phyloP scores from a whole-genome alignment of 2,113 vertebrate species.

The Percopsis transmontana region DNA sequence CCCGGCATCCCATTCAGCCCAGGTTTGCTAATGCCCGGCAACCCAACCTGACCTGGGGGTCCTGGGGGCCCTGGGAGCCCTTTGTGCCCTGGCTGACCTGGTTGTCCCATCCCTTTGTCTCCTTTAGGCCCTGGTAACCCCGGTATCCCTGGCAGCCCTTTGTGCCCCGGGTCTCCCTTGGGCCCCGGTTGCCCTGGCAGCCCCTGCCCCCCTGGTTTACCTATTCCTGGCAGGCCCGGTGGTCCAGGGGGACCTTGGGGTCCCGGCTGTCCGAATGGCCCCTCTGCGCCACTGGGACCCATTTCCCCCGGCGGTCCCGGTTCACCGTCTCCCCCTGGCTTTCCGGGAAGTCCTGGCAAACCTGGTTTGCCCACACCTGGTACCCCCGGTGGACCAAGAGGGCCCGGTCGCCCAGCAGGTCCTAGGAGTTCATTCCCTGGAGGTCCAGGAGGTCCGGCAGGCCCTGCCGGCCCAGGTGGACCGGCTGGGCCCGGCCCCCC shows the following conservation, averaged over 20 bases:
- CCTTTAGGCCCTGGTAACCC: conserved; percentile 93
- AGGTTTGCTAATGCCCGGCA: conserved; percentile 90
- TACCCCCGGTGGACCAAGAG: conserved; percentile 83
- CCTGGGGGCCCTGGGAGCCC: conserved; percentile 87
- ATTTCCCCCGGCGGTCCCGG: conserved; percentile 87
- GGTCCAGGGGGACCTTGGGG: conserved; percentile 87
- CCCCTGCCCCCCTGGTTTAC: conserved; percentile 88
- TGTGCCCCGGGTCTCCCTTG: conserved; percentile 91
- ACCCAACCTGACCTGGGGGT: conserved; percentile 85
- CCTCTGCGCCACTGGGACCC: conserved; percentile 85
- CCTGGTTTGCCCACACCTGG: conserved; percentile 92
- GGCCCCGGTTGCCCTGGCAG: conserved; percentile 87
- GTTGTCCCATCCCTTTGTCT: conserved; percentile 89
- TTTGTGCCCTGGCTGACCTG: conserved; percentile 89
- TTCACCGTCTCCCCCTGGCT: conserved; percentile 86
- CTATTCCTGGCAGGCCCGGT: conserved; percentile 88
- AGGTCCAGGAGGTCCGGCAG: conserved; percentile 84
- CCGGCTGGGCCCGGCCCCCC: conserved; percentile 83
- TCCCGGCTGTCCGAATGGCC: conserved; percentile 86
- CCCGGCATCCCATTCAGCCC: conserved; percentile 90
- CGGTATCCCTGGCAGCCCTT: conserved; percentile 87
- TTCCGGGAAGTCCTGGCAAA: conserved; percentile 89
- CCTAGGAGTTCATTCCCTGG: conserved; percentile 85
- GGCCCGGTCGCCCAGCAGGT: conserved; percentile 82
- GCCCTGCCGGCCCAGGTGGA: conserved; percentile 80